Evolutionary conservation across 2,797 vertebrate genomes (phyloP).

Genomic region (Smutsia gigantea): DNA sequence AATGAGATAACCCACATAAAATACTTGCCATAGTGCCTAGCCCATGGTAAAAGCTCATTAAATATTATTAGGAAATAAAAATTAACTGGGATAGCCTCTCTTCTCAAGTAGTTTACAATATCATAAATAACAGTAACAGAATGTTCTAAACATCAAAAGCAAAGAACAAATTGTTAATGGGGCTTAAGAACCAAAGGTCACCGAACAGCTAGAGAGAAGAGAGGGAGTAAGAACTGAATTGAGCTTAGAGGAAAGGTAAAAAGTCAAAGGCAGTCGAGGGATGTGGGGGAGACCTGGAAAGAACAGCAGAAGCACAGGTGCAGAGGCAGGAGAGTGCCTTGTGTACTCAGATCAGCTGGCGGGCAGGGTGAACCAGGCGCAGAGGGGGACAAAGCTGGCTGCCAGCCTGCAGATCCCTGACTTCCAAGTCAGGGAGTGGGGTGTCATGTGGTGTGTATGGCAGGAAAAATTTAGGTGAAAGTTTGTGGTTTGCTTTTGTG

Average conservation of each 20-base stretch:
- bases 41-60: not conserved
- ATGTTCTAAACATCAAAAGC: not conserved
- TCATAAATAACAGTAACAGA: not conserved
- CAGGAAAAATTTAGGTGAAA: slow-evolving; percentile 44
- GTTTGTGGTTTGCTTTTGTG: slow-evolving; percentile 78
- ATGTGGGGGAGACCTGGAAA: not conserved
- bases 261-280: not conserved
- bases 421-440: not conserved
- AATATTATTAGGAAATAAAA: slow-evolving; percentile 41
- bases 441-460: not conserved
- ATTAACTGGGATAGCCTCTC: not conserved
- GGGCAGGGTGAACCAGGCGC: no score
- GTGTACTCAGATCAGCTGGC: not conserved
- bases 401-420: no score
- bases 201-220: not conserved
- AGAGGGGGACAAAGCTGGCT: not conserved
- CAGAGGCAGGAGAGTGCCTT: not conserved
- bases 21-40: not conserved
- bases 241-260: not conserved
- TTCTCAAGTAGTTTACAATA: not conserved
- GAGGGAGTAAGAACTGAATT: not conserved
- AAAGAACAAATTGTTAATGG: not conserved
- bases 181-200: not conserved
- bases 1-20: slow-evolving; percentile 24
- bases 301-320: not conserved